Evolutionary conservation across 2,888 invertebrate species (phyloP).

Genomic region (Stenodera caucasica): DNA sequence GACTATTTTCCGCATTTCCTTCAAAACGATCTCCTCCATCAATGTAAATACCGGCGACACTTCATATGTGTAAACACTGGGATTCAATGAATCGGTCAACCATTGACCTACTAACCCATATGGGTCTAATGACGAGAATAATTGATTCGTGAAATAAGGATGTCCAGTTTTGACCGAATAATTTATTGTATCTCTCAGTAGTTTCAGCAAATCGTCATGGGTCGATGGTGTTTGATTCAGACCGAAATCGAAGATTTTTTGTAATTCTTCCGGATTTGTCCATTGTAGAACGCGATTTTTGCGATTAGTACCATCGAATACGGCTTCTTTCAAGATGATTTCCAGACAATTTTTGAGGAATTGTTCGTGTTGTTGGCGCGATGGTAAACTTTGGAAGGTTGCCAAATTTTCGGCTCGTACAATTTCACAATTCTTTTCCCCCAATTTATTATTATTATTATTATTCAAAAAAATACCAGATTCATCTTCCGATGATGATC

Average conservation of each 20-base stretch:
- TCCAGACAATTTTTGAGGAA: slow-evolving; percentile 73
- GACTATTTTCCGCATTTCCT: slow-evolving; percentile 76
- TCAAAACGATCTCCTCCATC: slow-evolving; percentile 81
- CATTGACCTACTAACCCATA: slow-evolving; percentile 84
- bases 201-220: slow-evolving; percentile 68
- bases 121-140: slow-evolving; percentile 83
- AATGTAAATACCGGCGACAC: slow-evolving; percentile 86
- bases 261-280: slow-evolving; percentile 73
- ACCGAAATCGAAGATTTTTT: slow-evolving; percentile 67
- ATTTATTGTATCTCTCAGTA: slow-evolving; percentile 72
- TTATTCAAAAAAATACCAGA: slow-evolving; percentile 9
- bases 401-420: slow-evolving; percentile 27
- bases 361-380: slow-evolving; percentile 67
- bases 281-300: slow-evolving; percentile 79
- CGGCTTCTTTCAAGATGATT: slow-evolving; percentile 71
- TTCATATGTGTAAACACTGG: slow-evolving; percentile 87
- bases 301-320: slow-evolving; percentile 74
- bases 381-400: slow-evolving; percentile 65
- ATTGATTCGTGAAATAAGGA: slow-evolving; percentile 86
- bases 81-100: slow-evolving; percentile 82
- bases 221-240: slow-evolving; percentile 62
- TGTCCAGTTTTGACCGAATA: slow-evolving; percentile 91
- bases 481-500: slow-evolving; percentile 45
- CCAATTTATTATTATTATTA: too few species aligned
- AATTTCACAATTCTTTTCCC: too few species aligned